Conservation (phyloP, 2,888 invertebrate genomes). For the Temnothorax rugatulus region DNA sequence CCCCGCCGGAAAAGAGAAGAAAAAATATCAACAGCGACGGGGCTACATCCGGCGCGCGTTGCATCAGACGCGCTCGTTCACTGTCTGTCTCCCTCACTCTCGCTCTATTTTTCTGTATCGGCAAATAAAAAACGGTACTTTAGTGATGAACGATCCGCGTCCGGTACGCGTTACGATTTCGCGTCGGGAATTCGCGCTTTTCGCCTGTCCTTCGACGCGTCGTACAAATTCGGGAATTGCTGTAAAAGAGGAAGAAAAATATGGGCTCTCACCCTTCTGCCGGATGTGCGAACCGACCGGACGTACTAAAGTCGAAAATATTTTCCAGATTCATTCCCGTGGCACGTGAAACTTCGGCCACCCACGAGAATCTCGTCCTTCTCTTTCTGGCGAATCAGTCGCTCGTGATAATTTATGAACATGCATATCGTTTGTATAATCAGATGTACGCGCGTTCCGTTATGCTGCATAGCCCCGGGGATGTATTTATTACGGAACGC, state of each 20-base stretch:
- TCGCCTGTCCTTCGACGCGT: constrained; percentile 37
- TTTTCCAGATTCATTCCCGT: constrained; percentile 37
- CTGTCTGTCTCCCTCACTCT: background rate
- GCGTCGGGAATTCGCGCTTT: constrained; percentile 35
- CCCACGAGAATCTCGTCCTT: background rate
- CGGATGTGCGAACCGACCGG: constrained; percentile 25
- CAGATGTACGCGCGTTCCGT: background rate
- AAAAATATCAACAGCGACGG: constrained; percentile 16
- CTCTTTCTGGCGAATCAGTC: constrained; percentile 18
- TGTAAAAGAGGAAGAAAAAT: constrained; percentile 31
- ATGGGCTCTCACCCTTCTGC: background rate
- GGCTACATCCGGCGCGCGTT: constrained; percentile 42
- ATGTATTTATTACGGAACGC: constrained; percentile 14
- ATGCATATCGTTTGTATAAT: background rate
- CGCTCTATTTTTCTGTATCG: background rate
- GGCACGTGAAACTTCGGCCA: background rate
- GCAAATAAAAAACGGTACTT: constrained; percentile 57
- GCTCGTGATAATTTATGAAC: constrained; percentile 40
- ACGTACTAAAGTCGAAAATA: constrained; percentile 53
- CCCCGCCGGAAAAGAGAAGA: constrained; percentile 32
- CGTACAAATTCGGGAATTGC: constrained; percentile 49
- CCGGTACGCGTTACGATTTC: constrained; percentile 61
- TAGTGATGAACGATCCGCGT: constrained; percentile 59
- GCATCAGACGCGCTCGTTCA: constrained; percentile 17
- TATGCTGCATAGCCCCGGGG: background rate